phyloP scores from a whole-genome alignment of 2,888 invertebrate species.

The Cosmorhoe ocellata region DNA sequence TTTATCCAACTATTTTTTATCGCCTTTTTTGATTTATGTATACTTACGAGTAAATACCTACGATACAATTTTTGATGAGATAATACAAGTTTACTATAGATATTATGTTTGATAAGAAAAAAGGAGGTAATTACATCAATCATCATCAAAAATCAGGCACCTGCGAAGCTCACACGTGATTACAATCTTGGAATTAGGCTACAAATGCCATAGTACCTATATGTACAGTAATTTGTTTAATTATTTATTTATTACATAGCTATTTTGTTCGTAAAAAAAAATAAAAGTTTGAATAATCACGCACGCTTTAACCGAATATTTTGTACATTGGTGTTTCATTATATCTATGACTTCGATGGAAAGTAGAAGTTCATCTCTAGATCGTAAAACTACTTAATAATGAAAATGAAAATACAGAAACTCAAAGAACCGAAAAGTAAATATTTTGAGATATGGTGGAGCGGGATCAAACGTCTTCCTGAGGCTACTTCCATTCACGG shows the following conservation, averaged over 20 bases:
- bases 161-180: slow-evolving; percentile 48
- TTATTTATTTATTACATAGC: slow-evolving; percentile 8
- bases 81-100: not conserved
- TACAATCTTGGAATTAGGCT: slow-evolving; percentile 13
- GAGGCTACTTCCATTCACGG: slow-evolving; percentile 85
- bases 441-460: slow-evolving; percentile 74
- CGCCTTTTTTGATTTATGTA: no score
- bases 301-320: no score
- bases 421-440: slow-evolving; percentile 45
- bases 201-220: not conserved
- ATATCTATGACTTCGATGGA: no score
- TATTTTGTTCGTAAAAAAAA: slow-evolving; percentile 16
- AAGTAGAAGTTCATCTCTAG: no score
- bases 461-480: slow-evolving; percentile 71
- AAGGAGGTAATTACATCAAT: not conserved
- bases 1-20: no score
- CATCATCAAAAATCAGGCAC: slow-evolving; percentile 37
- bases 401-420: slow-evolving; percentile 1
- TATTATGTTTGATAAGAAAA: not conserved
- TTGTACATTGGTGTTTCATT: no score
- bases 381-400: not conserved
- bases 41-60: no score
- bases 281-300: slow-evolving; percentile 2
- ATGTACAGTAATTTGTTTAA: slow-evolving; percentile 15
- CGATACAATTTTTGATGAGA: slow-evolving; percentile 3